phyloP scores from a whole-genome alignment of 2,797 vertebrate species.

The Tenualosa ilisha region DNA sequence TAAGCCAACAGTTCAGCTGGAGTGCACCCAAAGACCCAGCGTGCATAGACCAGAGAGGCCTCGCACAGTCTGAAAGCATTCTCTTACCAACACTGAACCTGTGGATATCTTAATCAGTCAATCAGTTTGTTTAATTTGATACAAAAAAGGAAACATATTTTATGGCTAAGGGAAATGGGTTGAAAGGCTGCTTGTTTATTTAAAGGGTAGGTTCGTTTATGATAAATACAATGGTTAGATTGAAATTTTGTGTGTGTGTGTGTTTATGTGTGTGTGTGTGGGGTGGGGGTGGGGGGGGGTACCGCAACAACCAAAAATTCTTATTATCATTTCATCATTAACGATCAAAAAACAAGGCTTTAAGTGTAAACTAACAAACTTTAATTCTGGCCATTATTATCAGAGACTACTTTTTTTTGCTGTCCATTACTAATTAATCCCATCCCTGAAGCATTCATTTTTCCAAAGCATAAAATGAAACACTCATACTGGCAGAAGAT shows the following conservation, averaged over 20 bases:
- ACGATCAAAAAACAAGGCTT: no score
- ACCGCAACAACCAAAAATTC: no score
- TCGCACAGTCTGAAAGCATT: not conserved
- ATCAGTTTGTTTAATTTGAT: not conserved
- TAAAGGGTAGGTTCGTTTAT: no score
- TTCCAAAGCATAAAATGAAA: not conserved
- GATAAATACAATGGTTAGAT: no score
- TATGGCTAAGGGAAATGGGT: not conserved
- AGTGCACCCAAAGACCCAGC: not conserved
- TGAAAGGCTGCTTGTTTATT: not conserved
- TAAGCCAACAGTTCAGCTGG: not conserved
- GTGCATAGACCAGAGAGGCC: not conserved
- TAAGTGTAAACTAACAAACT: no score
- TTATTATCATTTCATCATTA: no score
- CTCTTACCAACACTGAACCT: not conserved
- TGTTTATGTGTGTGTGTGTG: no score
- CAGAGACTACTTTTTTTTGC: no score
- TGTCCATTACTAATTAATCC: not conserved
- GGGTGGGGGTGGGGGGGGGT: no score
- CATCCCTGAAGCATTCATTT: not conserved
- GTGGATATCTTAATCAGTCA: not conserved
- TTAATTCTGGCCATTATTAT: no score
- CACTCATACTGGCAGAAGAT: not conserved
- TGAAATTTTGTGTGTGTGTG: no score
- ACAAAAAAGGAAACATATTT: not conserved